Base-by-base conservation (phyloP, 2,797 vertebrate genomes). In the Acropternis orthonyx region DNA sequence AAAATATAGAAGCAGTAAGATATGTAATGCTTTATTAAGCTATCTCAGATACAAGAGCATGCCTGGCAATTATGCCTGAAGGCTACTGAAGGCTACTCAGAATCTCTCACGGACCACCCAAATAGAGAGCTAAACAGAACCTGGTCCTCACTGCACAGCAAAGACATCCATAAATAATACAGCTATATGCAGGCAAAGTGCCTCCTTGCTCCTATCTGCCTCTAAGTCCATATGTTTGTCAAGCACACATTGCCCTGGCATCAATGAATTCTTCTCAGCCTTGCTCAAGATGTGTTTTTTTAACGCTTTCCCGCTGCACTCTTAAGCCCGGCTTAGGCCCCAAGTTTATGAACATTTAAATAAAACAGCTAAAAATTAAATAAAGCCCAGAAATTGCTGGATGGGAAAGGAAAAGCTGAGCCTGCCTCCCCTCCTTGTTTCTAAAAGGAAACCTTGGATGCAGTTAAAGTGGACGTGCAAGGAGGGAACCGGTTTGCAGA, bases 21-120 rank as follows among this genome's bases (percentile, higher is more conserved):
- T 99, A 98, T 98, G 98, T 98, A 98, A 99, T 99, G 98, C 98
- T 99, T 99, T 99, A 99, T 99, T 99, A 99, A 98, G 98, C 98
- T 98, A 98, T 98, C 98, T 99, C 98, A 97, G 97, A 98, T 98
- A 98, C 98, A 98, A 98, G 98, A 96, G 98, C 98, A 98, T 98
- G 98, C 98, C 98, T 98, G 98, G 98, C 98, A 98, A 98, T 98
- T 98, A 98, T 98, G 98, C 99, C 99, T 98, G 98, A 97, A 98
- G 99, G 99, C 99, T 99, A 97, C 98, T 97, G 98, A 98, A 98
- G 98, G 98, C 98, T 99, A 97, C 98, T 98, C 98, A 98, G 98
- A 99, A 98, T 98, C 98, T 98, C 98, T 98, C 95, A 95, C 89
- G 92, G 99, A 99, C 99, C 99, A 99, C 99, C 99, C 99, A 99